Conservation (phyloP, 2,797 vertebrate species). For the Galagoides demidoff region DNA sequence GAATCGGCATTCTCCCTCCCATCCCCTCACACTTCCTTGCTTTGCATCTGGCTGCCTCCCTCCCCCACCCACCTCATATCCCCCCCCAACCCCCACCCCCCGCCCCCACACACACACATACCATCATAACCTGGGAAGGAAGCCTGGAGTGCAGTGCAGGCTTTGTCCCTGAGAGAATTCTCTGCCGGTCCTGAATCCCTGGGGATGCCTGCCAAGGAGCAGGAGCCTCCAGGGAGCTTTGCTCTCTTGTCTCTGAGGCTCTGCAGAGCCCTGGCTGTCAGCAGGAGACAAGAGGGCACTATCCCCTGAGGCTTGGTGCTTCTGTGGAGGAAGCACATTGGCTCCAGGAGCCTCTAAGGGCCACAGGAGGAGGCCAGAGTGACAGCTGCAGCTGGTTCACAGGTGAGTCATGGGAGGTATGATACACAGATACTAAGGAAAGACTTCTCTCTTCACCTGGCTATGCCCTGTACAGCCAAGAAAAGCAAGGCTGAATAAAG, state of each 20-base stretch:
- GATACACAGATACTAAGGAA: neutral
- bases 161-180: neutral
- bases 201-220: constrained; percentile 11
- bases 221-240: neutral
- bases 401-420: neutral
- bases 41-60: neutral
- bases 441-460: neutral
- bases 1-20: neutral
- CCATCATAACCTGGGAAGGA: neutral
- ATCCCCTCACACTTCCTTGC: neutral
- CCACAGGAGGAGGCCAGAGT: neutral
- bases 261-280: neutral
- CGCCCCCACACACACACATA: neutral
- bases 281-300: neutral
- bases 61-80: too few species aligned
- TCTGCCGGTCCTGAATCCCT: neutral
- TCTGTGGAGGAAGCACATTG: rapidly evolving
- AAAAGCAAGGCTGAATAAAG: neutral
- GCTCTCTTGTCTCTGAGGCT: neutral
- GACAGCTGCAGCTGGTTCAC: neutral
- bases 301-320: neutral
- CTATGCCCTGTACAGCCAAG: too few species aligned
- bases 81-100: neutral
- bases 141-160: neutral
- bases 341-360: neutral